Conservation (phyloP, 2,888 invertebrate genomes). For the Archips crataeganus region DNA sequence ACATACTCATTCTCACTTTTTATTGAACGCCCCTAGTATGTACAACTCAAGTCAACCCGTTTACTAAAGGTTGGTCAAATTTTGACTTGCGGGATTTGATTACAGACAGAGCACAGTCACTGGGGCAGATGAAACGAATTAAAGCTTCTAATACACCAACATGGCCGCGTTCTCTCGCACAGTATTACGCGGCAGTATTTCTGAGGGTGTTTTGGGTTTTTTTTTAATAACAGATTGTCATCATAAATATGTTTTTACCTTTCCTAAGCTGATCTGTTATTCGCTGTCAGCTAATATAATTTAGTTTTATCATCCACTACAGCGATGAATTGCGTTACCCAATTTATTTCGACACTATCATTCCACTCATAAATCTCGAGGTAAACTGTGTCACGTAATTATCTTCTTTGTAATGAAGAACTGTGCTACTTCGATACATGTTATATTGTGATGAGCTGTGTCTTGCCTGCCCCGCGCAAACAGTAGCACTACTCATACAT, state of each 20-base stretch:
- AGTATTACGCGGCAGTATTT: background rate
- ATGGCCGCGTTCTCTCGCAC: background rate
- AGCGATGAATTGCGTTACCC: background rate
- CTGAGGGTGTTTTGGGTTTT: background rate
- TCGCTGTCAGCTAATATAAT: background rate
- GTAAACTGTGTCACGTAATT: background rate
- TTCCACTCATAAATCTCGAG: background rate
- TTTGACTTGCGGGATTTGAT: too few relatives aligned
- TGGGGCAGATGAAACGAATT: too few relatives aligned
- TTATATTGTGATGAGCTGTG: background rate
- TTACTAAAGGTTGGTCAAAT: too few relatives aligned
- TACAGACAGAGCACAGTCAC: too few relatives aligned
- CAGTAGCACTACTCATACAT: background rate
- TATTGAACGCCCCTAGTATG: too few relatives aligned
- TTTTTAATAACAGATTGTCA: background rate
- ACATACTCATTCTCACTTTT: too few relatives aligned
- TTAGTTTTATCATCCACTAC: background rate
- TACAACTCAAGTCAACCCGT: too few relatives aligned
- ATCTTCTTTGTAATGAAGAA: background rate
- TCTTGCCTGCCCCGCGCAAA: background rate
- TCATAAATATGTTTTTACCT: background rate
- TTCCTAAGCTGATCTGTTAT: background rate
- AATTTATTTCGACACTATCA: background rate
- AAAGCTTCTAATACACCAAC: background rate
- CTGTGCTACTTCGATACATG: background rate